These are phyloP conservation scores for Bruchidius siliquastri DNA, from an alignment of 2,888 invertebrate genomes.

Conservation along the genomic window DNA sequence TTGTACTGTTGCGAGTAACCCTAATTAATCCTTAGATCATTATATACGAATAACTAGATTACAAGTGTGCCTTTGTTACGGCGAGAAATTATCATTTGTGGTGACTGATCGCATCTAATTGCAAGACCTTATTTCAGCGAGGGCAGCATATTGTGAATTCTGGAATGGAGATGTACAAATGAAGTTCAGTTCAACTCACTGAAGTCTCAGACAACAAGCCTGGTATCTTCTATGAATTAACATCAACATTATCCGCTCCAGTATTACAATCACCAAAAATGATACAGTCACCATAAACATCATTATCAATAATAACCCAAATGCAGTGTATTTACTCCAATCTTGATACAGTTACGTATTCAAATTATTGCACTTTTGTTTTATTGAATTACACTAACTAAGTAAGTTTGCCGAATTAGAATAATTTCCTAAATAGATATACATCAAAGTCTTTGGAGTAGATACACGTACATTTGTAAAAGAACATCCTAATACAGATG, in stretches of 20 bases:
- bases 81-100: no score
- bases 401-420: not conserved
- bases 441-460: not conserved
- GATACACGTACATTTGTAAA: not conserved
- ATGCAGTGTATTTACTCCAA: not conserved
- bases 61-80: no score
- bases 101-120: no score
- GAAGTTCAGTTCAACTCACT: no score
- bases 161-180: no score
- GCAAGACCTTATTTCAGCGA: no score
- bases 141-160: no score
- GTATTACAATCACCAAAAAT: no score
- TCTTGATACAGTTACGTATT: not conserved
- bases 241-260: no score
- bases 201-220: no score
- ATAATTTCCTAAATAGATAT: not conserved
- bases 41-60: no score
- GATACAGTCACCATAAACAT: not conserved
- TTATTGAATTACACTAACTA: not conserved
- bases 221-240: no score
- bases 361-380: not conserved
- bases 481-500: not conserved
- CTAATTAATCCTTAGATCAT: not conserved
- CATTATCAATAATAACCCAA: not conserved
- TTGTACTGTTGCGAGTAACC: slow-evolving; percentile 20